These are phyloP conservation scores for Mormyrus proboscirostris DNA, from an alignment of 2,797 vertebrate genomes.

Conservation along the genomic window DNA sequence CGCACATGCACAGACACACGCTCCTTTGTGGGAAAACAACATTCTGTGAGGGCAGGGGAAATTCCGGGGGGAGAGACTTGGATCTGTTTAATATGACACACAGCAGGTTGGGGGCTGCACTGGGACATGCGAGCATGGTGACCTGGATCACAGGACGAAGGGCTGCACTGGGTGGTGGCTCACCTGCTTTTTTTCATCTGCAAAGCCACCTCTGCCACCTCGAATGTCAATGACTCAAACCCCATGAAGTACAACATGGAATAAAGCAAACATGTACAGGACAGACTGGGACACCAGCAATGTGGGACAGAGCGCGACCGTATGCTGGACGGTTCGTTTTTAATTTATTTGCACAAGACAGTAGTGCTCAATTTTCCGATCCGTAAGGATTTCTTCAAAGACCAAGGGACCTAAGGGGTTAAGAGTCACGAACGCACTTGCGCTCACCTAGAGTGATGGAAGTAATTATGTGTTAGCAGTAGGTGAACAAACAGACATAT, in stretches of 20 bases:
- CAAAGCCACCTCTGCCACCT: not conserved
- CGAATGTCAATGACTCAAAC: not conserved
- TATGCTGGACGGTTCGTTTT: not conserved
- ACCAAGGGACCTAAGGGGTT: not conserved
- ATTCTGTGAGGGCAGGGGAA: conserved; percentile 38
- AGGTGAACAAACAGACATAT: conserved; percentile 13
- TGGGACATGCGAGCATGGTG: not conserved
- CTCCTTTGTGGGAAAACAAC: conserved; percentile 56
- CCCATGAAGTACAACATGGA: not conserved
- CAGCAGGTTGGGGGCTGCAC: conserved; percentile 1
- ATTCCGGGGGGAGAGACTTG: conserved; percentile 29
- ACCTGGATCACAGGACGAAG: not conserved
- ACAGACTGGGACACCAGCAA: not conserved
- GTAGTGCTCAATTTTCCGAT: not conserved
- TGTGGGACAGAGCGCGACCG: not conserved
- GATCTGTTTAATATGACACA: conserved; percentile 5
- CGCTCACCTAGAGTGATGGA: not conserved
- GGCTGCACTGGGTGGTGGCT: not conserved
- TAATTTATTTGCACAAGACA: not conserved
- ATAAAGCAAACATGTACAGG: not conserved
- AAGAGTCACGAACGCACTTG: not conserved
- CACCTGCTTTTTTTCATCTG: not conserved
- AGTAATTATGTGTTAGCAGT: not conserved
- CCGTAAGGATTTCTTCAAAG: not conserved
- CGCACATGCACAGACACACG: conserved; percentile 18